phyloP scores from a whole-genome alignment of 2,888 invertebrate genomes.

The Heliothis peltigera region DNA sequence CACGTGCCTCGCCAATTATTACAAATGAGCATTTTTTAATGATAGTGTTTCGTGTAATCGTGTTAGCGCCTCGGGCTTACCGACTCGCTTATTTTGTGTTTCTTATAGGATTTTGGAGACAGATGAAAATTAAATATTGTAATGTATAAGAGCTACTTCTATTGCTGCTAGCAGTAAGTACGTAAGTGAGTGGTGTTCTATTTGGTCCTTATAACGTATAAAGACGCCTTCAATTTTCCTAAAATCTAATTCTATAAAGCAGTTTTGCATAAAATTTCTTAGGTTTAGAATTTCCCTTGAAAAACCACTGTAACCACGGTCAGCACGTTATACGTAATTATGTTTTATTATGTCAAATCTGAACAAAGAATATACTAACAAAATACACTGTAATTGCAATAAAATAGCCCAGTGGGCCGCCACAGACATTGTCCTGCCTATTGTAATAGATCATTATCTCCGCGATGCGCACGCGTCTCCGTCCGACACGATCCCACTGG shows the following conservation, averaged over 20 bases:
- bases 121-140: no score
- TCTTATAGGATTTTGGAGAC: not conserved
- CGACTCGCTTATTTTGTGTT: slow-evolving; percentile 6
- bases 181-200: no score
- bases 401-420: slow-evolving; percentile 31
- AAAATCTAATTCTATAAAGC: no score
- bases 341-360: not conserved
- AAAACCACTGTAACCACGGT: no score
- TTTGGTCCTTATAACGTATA: no score
- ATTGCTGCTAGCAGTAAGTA: no score
- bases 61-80: slow-evolving; percentile 51
- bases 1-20: slow-evolving; percentile 59
- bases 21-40: slow-evolving; percentile 67
- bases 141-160: no score
- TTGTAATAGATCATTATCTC: slow-evolving; percentile 39
- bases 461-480: slow-evolving; percentile 42
- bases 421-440: slow-evolving; percentile 1
- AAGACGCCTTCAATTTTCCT: no score
- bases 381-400: slow-evolving; percentile 40
- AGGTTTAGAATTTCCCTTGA: no score
- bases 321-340: not conserved
- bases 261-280: no score
- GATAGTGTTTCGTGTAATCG: slow-evolving; percentile 62
- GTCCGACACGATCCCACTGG: slow-evolving; percentile 12
- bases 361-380: not conserved